Evolutionary conservation across 2,888 invertebrate genomes (phyloP), one percentile per base, ranked within the genome.

Genomic region (Patella ulyssiponensis): DNA sequence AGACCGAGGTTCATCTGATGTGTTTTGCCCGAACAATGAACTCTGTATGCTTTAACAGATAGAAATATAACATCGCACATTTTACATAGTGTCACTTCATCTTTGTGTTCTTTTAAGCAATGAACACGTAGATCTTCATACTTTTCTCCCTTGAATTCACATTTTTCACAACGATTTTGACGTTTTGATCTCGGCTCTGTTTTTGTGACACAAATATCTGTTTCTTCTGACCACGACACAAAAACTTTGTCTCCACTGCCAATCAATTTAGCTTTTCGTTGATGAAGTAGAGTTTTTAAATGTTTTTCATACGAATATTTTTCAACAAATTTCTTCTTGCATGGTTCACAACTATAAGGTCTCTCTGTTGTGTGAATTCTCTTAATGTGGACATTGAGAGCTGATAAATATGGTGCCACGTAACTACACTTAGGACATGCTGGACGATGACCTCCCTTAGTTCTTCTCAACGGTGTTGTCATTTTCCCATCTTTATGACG

Each of bases 51-150:
- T 77, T 88, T 88, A 17, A 83, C 83, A 9, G 84, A 85, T 52
- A 87, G 77, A 76, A 90, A 90, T 1, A 85, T 83, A 56, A 86
- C 80, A 71, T 86, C 86, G 81, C 91, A 91, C 0, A 86, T 77
- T 51, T 87, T 85, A 81, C 90, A 90, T 12, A 83, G 80, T 52
- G 84, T 81, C 15, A 88, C 83, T 51, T 87, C 78, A 20, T 81
- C 81, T 11, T 87, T 86, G 78, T 90, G 90, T 12, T 80, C 81
- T 17, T 85, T 83, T 54, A 88, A 80, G 75, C 86, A 88, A 80
- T 90, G 90, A 2, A 86, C 84, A 58, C 88, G 79, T 12, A 90
- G 79, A 52, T 87, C 88, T 51, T 83, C 81, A 72, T 88, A 87
- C n/a, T 81, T 80, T 4, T 76, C 74, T 9, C 85, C 86, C 52